These are phyloP conservation scores for Gobio gobio DNA, from an alignment of 2,113 vertebrate species.

Conservation along the genomic window DNA sequence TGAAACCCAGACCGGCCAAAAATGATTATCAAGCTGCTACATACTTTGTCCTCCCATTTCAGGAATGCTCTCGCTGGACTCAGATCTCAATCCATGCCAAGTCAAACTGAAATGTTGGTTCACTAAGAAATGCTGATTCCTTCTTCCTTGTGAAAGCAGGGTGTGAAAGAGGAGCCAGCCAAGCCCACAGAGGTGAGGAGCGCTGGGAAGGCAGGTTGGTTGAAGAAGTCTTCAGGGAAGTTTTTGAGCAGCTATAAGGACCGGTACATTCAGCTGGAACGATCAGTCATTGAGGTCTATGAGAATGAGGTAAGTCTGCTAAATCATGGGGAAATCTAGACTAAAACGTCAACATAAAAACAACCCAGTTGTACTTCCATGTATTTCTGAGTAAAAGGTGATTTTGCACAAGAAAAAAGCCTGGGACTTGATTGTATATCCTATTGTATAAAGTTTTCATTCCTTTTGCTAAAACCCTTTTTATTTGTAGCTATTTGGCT, in stretches of 20 bases:
- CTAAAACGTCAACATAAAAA: not conserved
- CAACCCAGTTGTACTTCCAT: not conserved
- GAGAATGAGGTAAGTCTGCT: constrained; percentile 84
- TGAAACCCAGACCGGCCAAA: constrained; percentile 14
- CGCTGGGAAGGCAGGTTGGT: constrained; percentile 87
- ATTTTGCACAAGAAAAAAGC: not conserved
- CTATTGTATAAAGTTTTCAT: not conserved
- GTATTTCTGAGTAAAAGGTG: not conserved
- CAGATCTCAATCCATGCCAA: not conserved
- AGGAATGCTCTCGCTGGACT: constrained; percentile 32
- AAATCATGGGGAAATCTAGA: not conserved
- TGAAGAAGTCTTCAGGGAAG: constrained; percentile 88
- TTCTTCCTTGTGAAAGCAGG: constrained; percentile 64
- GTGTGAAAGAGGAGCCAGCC: constrained; percentile 78
- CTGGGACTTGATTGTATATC: not conserved
- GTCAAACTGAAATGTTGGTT: constrained; percentile 45
- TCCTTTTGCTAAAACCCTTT: not conserved
- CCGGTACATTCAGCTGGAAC: constrained; percentile 87
- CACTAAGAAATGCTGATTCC: constrained; percentile 52
- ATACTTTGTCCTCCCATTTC: constrained; percentile 32
- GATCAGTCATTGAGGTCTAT: constrained; percentile 83
- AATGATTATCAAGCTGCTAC: constrained; percentile 10
- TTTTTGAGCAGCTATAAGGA: constrained; percentile 89
- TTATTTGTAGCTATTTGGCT: not conserved
- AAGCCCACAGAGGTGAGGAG: constrained; percentile 70